A percentile compares a stretch with the other conserved stretches of the same genome.
Evolutionary conservation across 2,888 invertebrate species (phyloP).

Genomic region (Kuschelorhynchus macadamiae): DNA sequence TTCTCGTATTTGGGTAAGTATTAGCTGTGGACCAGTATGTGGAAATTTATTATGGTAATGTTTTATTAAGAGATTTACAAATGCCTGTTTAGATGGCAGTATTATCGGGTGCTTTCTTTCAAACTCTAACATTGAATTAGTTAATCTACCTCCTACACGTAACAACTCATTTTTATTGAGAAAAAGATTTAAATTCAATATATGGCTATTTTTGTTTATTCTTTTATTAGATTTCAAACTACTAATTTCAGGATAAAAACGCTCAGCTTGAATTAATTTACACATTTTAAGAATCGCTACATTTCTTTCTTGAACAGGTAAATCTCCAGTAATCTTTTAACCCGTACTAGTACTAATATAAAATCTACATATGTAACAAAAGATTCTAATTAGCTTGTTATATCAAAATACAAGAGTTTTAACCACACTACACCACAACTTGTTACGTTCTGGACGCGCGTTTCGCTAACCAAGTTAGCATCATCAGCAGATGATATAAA

Average conservation of each 20-base stretch:
- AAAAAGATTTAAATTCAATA: too few species aligned
- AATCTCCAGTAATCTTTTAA: background rate
- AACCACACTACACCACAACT: too few species aligned
- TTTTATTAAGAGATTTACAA: constrained; percentile 36
- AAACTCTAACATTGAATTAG: constrained; percentile 27
- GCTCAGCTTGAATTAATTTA: constrained; percentile 5
- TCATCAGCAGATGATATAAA: too few species aligned
- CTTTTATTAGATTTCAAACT: too few species aligned
- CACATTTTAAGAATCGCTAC: background rate
- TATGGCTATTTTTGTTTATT: too few species aligned
- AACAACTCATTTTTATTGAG: background rate
- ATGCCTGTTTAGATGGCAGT: constrained; percentile 27
- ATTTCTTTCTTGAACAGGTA: background rate
- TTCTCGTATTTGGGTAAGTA: constrained; percentile 35
- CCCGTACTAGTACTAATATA: too few species aligned
- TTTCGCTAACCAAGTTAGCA: too few species aligned
- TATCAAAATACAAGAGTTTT: too few species aligned
- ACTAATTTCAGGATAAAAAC: background rate
- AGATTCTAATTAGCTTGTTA: too few species aligned
- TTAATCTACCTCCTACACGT: constrained; percentile 43
- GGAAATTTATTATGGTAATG: constrained; percentile 43
- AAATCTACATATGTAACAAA: too few species aligned
- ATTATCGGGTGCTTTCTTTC: constrained; percentile 34
- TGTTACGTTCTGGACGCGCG: too few species aligned
- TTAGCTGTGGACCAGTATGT: constrained; percentile 36